These are phyloP conservation scores for Aythya baeri DNA, from an alignment of 2,113 vertebrate species.

Conservation along the genomic window DNA sequence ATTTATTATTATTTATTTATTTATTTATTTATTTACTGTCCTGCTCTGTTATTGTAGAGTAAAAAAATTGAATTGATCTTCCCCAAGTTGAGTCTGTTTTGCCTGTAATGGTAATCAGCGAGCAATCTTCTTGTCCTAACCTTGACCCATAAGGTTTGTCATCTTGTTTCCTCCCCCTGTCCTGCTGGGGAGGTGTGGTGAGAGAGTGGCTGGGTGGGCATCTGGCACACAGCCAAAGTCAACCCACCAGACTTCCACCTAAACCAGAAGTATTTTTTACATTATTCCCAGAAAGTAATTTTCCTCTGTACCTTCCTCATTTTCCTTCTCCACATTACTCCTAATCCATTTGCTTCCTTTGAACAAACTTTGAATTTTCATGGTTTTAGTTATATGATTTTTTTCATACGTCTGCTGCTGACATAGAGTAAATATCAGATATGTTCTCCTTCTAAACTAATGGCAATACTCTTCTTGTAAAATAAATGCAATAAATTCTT, in stretches of 20 bases:
- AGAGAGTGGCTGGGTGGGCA: neutral
- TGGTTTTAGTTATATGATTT: neutral
- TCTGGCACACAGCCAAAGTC: neutral
- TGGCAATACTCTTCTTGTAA: neutral
- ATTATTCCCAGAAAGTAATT: neutral
- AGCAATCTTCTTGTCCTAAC: neutral
- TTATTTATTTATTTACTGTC: neutral
- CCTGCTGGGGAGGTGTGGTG: neutral
- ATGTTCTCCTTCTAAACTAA: neutral
- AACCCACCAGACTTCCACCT: neutral
- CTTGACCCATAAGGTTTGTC: neutral
- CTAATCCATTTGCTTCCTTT: neutral
- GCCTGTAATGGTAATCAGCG: neutral
- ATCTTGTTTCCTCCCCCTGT: neutral
- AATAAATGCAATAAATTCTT: neutral
- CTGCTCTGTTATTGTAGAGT: neutral
- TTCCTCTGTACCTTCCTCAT: neutral
- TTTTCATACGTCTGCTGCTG: neutral
- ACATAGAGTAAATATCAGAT: neutral
- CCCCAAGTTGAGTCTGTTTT: neutral
- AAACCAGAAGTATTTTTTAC: neutral
- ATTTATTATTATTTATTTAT: neutral
- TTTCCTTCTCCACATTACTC: neutral
- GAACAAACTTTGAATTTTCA: neutral
- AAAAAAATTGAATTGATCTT: neutral